phyloP scores from a whole-genome alignment of 2,797 vertebrate species.

The Columba guinea region DNA sequence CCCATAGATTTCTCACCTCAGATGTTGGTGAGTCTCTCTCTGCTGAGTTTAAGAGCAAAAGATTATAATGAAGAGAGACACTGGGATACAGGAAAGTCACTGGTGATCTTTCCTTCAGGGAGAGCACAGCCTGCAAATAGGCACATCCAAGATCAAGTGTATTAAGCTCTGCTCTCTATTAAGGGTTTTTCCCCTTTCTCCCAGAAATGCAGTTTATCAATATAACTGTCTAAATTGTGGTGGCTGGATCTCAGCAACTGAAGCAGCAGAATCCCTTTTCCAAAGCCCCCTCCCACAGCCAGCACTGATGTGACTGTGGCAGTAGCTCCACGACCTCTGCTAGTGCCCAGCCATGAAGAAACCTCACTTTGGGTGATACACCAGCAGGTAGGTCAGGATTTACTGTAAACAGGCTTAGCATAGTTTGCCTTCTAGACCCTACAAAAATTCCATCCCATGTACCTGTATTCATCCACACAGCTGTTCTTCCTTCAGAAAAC shows the following conservation, averaged over 20 bases:
- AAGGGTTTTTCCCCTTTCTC: neutral
- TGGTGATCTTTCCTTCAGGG: neutral
- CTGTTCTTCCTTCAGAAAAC: neutral
- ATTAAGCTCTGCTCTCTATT: neutral
- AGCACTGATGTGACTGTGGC: rapidly evolving
- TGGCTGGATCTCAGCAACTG: neutral
- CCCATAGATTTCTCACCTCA: neutral
- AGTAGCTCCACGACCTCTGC: neutral
- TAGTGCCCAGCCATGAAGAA: neutral
- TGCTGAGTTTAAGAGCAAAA: neutral
- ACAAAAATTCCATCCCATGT: neutral
- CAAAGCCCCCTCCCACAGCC: neutral
- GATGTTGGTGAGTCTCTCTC: neutral
- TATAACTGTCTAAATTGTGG: neutral
- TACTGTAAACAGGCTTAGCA: neutral
- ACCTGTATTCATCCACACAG: neutral
- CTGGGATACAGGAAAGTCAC: neutral
- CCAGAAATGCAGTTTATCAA: neutral
- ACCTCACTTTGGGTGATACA: neutral
- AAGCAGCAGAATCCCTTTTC: neutral
- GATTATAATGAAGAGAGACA: neutral
- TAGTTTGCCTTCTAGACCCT: neutral
- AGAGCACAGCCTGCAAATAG: neutral
- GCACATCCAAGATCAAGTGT: neutral
- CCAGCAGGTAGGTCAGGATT: neutral